Conservation (phyloP, 2,888 invertebrate genomes). For the Nipponacmea schrenckii region DNA sequence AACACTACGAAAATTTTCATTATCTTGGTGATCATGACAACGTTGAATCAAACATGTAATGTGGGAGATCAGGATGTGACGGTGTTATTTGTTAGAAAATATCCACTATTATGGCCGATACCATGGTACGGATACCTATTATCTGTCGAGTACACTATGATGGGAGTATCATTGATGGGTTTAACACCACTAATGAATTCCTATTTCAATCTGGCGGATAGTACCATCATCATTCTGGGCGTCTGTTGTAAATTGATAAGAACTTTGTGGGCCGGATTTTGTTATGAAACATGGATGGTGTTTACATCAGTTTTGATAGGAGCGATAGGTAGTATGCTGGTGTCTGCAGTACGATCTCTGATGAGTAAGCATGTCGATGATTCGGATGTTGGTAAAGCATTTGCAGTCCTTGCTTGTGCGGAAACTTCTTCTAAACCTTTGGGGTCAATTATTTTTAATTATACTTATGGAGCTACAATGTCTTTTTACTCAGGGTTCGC, state of each 20-base stretch:
- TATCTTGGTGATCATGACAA: slow-evolving; percentile 49
- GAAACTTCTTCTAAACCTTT: background rate
- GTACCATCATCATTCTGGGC: slow-evolving; percentile 58
- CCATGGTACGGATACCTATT: slow-evolving; percentile 64
- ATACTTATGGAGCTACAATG: slow-evolving; percentile 60
- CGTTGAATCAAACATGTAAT: slow-evolving; percentile 59
- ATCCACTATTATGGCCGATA: slow-evolving; percentile 62
- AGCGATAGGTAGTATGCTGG: slow-evolving; percentile 60
- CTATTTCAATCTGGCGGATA: slow-evolving; percentile 52
- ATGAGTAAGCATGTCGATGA: slow-evolving; percentile 26
- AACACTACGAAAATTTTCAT: slow-evolving; percentile 46
- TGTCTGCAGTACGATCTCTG: slow-evolving; percentile 57
- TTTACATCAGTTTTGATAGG: slow-evolving; percentile 60
- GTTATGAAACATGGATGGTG: slow-evolving; percentile 58
- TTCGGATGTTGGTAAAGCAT: background rate
- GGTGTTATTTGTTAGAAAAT: slow-evolving; percentile 58
- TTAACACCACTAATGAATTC: slow-evolving; percentile 61
- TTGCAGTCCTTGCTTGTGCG: background rate
- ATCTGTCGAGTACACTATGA: slow-evolving; percentile 64
- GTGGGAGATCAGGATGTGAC: slow-evolving; percentile 66
- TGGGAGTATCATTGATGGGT: slow-evolving; percentile 61
- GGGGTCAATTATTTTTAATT: slow-evolving; percentile 28
- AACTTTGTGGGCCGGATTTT: slow-evolving; percentile 53
- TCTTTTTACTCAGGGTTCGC: slow-evolving; percentile 58
- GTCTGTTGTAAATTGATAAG: slow-evolving; percentile 58